Conservation (phyloP, 2,888 invertebrate species). For the Tethea ocularis region DNA sequence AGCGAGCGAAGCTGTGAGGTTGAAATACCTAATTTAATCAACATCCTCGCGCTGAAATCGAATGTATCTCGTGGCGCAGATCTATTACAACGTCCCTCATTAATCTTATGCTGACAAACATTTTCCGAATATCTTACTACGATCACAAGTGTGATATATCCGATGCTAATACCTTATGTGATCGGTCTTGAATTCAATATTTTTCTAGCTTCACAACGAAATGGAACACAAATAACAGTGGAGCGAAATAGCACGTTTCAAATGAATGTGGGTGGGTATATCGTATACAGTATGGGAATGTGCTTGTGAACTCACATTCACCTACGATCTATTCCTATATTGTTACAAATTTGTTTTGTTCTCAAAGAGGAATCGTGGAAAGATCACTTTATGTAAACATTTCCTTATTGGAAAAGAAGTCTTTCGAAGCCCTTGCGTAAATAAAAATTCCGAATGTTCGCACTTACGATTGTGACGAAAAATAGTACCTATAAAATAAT, state of each 20-base stretch:
- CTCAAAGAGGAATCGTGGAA: conserved; percentile 17
- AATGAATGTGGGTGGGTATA: conserved; percentile 30
- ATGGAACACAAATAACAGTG: conserved; percentile 41
- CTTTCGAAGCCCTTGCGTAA: conserved; percentile 4
- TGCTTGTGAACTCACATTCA: conserved; percentile 17
- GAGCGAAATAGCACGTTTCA: conserved; percentile 33
- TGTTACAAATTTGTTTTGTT: conserved; percentile 30
- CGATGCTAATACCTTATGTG: conserved; percentile 11
- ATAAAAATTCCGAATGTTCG: background rate
- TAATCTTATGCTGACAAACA: conserved; percentile 41
- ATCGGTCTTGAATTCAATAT: conserved; percentile 34
- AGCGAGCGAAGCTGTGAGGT: conserved; percentile 30
- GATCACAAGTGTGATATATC: conserved; percentile 12
- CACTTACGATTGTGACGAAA: background rate
- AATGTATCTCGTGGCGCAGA: conserved; percentile 14
- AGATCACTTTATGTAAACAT: conserved; percentile 24
- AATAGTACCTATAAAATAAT: background rate
- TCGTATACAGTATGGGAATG: conserved; percentile 17
- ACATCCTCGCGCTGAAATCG: conserved; percentile 30
- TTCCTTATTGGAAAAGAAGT: conserved; percentile 15
- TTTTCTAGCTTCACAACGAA: conserved; percentile 30
- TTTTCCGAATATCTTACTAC: background rate
- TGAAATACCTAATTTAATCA: conserved; percentile 48
- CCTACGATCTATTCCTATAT: conserved; percentile 22
- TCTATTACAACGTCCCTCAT: conserved; percentile 33